Evolutionary conservation across 2,888 invertebrate species (phyloP).

Genomic region (Coelopa pilipes): DNA sequence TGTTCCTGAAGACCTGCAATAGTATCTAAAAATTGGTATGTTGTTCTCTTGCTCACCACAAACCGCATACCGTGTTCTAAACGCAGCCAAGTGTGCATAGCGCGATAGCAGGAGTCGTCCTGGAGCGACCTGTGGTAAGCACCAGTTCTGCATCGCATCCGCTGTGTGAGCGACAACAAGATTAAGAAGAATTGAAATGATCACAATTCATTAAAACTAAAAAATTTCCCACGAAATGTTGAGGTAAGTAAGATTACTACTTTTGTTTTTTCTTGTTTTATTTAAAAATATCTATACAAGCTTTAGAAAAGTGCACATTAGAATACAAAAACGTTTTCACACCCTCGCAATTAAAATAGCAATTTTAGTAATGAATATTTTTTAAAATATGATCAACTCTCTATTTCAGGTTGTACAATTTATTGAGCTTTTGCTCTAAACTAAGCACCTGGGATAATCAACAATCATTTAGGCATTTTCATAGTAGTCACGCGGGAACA

Average conservation of each 20-base stretch:
- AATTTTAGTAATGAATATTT: neutral
- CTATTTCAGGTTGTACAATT: conserved; percentile 22
- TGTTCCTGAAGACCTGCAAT: neutral
- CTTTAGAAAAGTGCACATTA: neutral
- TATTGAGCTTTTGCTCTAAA: conserved; percentile 20
- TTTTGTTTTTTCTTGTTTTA: neutral
- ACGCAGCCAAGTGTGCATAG: neutral
- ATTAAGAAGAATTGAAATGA: neutral
- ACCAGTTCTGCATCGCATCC: neutral
- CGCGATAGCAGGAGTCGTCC: neutral
- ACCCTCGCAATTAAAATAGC: neutral
- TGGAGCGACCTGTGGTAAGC: neutral
- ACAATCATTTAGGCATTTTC: neutral
- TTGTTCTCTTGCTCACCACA: neutral
- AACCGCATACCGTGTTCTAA: neutral
- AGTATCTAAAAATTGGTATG: neutral
- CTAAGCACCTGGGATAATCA: neutral
- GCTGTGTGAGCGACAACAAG: no score
- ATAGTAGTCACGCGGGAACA: neutral
- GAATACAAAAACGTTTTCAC: neutral
- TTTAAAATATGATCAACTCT: neutral
- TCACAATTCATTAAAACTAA: neutral
- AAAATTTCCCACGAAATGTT: conserved; percentile 16
- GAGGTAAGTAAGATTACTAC: conserved; percentile 9
- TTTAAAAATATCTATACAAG: neutral